These are phyloP conservation scores for Chlorodrepanis virens DNA, from an alignment of 2,113 vertebrate species.

Conservation along the genomic window DNA sequence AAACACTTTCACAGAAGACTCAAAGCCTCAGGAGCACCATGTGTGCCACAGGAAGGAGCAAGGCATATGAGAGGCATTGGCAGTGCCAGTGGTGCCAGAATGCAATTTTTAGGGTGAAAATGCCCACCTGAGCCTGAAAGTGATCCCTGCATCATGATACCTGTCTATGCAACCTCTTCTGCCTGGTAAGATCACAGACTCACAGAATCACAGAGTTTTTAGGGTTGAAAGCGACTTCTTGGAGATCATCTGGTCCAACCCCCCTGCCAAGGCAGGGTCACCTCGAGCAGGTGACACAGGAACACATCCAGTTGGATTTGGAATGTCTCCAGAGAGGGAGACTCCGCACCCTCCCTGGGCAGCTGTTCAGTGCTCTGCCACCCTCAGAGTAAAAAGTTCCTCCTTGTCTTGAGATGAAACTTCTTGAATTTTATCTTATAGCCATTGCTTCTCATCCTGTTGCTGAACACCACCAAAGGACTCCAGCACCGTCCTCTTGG, in stretches of 20 bases:
- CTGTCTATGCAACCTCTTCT: not conserved
- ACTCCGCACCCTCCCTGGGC: accelerated
- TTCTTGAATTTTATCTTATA: not conserved
- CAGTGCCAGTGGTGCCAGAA: not conserved
- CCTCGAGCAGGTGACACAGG: not conserved
- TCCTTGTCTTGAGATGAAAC: not conserved
- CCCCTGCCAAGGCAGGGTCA: not conserved
- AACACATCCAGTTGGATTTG: not conserved
- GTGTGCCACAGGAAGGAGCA: not conserved
- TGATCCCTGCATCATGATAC: not conserved
- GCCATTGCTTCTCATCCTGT: not conserved
- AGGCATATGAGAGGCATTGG: not conserved
- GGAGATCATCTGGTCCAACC: too few relatives aligned
- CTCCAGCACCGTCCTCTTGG: not conserved
- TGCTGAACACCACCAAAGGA: not conserved
- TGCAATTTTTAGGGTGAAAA: not conserved
- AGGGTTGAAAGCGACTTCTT: not conserved
- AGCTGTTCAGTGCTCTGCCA: not conserved
- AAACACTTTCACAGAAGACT: not conserved
- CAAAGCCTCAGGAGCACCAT: not conserved
- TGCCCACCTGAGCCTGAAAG: not conserved
- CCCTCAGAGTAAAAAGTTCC: not conserved
- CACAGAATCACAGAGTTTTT: not conserved
- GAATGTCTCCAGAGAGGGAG: not conserved
- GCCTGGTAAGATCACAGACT: not conserved